Base-by-base conservation (phyloP, 2,797 vertebrate genomes). In the Scarus forsteni region DNA sequence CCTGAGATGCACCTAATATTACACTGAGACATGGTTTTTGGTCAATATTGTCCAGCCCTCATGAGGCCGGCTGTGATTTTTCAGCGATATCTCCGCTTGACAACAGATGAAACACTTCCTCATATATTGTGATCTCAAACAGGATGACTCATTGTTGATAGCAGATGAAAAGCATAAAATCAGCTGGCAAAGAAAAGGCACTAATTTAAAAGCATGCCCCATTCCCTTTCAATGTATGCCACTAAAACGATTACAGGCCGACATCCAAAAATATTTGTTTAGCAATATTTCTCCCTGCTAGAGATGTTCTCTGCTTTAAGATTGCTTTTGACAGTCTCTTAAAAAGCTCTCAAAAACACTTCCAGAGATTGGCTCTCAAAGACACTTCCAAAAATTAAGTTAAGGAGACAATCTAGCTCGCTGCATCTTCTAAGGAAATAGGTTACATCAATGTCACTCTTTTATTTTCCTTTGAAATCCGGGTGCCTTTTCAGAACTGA, bases 181-280 rank as follows among this genome's bases (percentile, higher is more conserved):
- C 58, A 60, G 43, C 40, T 40, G 13, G 50, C 34, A 15, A 55
- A 54, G 40, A 42, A 46, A 11, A 44, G n/a, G 8, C 1, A 50
- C 36, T 5, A n/a, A 60, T 69, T 71, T 71, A 19, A 64, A 74
- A 77, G 34, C 42, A 11, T 42, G 44, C 46, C 44, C 10, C 36
- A 66, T 73, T 70, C n/a, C n/a, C 43, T 61, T 61, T 36, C 48
- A 35, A 14, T 49, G 10, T 46, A 49, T 63, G 35, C 19, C 71
- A 60, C 36, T 48, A 11, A 78, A 79, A 75, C 45, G 73, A 72
- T 70, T 75, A 67, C 42, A 51, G 18, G 58, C 60, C 43, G 53
- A 36, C 73, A 74, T 71, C 64, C 66, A 75, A 75, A 54, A 19
- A n/a, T 51, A 49, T 59, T 75, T 60, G 51, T 64, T 68, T 75